Conservation (phyloP, 2,888 invertebrate species). For the Cerastis leucographa region DNA sequence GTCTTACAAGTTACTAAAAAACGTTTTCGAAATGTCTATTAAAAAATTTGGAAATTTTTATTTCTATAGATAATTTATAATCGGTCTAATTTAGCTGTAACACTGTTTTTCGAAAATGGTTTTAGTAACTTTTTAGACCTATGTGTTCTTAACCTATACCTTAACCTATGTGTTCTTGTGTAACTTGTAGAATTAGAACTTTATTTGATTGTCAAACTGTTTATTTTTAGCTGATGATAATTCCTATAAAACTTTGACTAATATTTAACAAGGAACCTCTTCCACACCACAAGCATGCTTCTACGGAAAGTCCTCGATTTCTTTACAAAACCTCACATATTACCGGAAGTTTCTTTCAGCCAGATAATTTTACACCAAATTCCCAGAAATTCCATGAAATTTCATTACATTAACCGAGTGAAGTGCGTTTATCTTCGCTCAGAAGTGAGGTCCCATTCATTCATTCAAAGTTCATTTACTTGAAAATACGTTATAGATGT, state of each 20-base stretch:
- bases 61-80: no score
- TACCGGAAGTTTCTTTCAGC: constrained; percentile 79
- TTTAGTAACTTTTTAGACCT: no score
- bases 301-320: constrained; percentile 71
- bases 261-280: constrained; percentile 36
- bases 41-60: no score
- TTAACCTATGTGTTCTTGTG: no score
- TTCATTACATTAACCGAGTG: constrained; percentile 86
- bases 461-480: constrained; percentile 70
- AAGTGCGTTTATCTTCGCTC: constrained; percentile 80
- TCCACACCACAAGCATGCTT: constrained; percentile 67
- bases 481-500: constrained; percentile 69
- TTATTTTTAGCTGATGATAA: neutral
- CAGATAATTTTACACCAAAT: constrained; percentile 85
- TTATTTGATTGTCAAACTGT: no score
- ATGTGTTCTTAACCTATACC: no score
- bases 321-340: constrained; percentile 82
- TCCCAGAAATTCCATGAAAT: constrained; percentile 82
- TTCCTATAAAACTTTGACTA: neutral
- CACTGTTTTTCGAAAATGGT: no score
- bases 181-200: no score
- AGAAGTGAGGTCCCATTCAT: constrained; percentile 70
- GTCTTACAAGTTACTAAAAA: no score
- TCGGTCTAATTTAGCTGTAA: no score
- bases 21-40: no score